Percentiles rank a stretch among this genome's conserved stretches.
phyloP scores from a whole-genome alignment of 2,797 vertebrate species.

The Ceryle rudis region DNA sequence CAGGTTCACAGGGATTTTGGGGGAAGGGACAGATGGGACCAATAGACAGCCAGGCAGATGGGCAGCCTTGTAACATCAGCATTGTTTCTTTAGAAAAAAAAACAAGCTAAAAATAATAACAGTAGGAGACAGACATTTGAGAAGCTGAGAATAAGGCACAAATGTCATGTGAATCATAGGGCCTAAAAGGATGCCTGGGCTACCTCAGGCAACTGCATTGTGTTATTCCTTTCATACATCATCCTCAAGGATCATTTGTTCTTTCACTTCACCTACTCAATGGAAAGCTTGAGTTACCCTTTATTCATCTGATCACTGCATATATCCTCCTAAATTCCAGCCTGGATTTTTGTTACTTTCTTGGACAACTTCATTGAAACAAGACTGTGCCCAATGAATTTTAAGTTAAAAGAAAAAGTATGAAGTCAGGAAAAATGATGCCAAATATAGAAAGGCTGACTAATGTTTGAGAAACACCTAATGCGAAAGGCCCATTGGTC shows the following conservation, averaged over 20 bases:
- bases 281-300: background rate
- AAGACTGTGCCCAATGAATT: background rate
- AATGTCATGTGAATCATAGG: slow-evolving; percentile 51
- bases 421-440: background rate
- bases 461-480: background rate
- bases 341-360: background rate
- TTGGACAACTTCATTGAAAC: background rate
- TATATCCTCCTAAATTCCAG: background rate
- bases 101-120: slow-evolving; percentile 31
- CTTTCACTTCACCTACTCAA: slow-evolving; percentile 12
- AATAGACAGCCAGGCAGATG: background rate
- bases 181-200: background rate
- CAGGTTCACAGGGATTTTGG: background rate
- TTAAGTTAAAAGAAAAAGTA: background rate
- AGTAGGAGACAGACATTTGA: background rate
- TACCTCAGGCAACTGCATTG: background rate
- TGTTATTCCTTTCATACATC: background rate
- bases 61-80: background rate
- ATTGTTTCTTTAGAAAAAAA: background rate
- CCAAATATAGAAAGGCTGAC: fast-evolving
- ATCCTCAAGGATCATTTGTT: slow-evolving; percentile 25
- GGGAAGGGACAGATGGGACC: background rate
- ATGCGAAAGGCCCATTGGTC: background rate
- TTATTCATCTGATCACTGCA: background rate
- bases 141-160: slow-evolving; percentile 26